Conservation (phyloP, 2,797 vertebrate genomes). For the Lacerta agilis region DNA sequence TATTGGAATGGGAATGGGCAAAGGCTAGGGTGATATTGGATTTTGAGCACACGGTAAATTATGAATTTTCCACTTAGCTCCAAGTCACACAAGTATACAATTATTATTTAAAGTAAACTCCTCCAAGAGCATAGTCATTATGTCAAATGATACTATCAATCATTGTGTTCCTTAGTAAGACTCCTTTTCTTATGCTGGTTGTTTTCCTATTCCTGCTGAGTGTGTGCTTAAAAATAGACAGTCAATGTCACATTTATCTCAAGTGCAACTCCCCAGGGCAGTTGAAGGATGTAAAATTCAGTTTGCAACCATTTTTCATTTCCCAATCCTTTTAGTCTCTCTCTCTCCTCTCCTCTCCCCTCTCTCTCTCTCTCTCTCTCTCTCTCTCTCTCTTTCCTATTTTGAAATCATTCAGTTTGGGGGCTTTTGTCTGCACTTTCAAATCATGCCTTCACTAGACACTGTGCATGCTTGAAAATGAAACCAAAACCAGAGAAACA, state of each 20-base stretch:
- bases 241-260: constrained; percentile 67
- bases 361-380: constrained; percentile 60
- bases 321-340: constrained; percentile 61
- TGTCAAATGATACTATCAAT: constrained; percentile 70
- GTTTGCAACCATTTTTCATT: constrained; percentile 68
- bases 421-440: constrained; percentile 35
- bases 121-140: constrained; percentile 60
- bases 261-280: constrained; percentile 65
- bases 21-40: background rate
- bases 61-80: constrained; percentile 39
- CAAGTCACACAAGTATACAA: constrained; percentile 47
- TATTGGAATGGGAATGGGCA: background rate
- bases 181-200: constrained; percentile 61
- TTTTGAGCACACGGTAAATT: constrained; percentile 42
- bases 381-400: constrained; percentile 57
- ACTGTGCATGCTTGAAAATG: constrained; percentile 33
- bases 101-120: constrained; percentile 64
- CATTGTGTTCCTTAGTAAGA: constrained; percentile 68
- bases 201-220: constrained; percentile 58
- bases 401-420: constrained; percentile 52
- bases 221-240: constrained; percentile 73
- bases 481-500: constrained; percentile 53
- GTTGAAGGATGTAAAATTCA: constrained; percentile 62
- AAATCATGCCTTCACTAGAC: constrained; percentile 35
- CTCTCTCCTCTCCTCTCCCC: constrained; percentile 60